These are phyloP conservation scores for Phortica okadai DNA, from an alignment of 2,888 invertebrate genomes.

Conservation along the genomic window DNA sequence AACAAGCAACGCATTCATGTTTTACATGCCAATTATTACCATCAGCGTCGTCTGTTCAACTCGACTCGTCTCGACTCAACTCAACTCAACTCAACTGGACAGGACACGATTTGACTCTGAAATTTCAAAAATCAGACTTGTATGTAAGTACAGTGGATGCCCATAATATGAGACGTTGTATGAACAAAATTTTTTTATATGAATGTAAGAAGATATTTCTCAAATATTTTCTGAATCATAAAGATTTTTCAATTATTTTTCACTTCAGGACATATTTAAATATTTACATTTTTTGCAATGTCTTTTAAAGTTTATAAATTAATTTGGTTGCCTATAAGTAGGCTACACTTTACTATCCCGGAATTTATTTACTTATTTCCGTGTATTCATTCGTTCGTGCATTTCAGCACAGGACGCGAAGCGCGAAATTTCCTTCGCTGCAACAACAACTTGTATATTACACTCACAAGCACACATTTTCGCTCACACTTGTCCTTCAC, in stretches of 20 bases:
- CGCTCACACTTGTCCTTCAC: not conserved
- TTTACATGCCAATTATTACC: conserved; percentile 40
- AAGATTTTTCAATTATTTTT: no score
- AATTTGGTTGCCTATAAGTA: no score
- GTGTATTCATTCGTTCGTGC: no score
- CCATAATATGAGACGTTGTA: not conserved
- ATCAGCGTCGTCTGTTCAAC: not conserved
- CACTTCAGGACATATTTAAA: not conserved
- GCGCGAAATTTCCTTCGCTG: conserved; percentile 14
- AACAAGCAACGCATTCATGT: conserved; percentile 15
- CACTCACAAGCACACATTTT: not conserved
- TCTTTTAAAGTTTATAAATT: no score
- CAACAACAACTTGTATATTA: not conserved
- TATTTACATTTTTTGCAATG: no score
- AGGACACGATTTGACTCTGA: not conserved
- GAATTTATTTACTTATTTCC: no score
- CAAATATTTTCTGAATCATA: no score
- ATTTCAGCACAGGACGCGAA: no score
- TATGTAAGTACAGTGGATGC: not conserved
- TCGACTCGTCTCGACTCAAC: not conserved
- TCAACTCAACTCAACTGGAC: not conserved
- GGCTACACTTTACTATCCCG: no score
- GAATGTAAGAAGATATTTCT: no score
- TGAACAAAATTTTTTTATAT: not conserved
- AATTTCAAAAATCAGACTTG: not conserved